phyloP scores from a whole-genome alignment of 2,888 invertebrate genomes.

The Cerceris ruficornis region DNA sequence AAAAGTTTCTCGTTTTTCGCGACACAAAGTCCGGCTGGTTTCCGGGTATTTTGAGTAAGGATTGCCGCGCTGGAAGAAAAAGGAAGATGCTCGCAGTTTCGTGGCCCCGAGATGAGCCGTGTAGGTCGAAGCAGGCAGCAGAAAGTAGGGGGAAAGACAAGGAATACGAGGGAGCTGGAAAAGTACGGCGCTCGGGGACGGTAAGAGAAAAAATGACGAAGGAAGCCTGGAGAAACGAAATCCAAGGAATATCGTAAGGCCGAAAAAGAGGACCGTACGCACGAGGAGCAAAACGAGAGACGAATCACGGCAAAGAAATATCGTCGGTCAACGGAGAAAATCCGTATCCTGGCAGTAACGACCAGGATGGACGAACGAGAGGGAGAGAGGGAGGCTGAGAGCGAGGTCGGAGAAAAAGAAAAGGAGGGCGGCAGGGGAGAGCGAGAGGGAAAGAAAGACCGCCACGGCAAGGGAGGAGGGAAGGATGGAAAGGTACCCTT shows the following conservation, averaged over 20 bases:
- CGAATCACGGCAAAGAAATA: conserved; percentile 74
- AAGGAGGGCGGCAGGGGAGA: conserved; percentile 5
- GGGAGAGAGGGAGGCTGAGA: conserved; percentile 19
- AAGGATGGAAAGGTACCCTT: conserved; percentile 72
- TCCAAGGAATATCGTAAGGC: conserved; percentile 54
- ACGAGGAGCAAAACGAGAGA: conserved; percentile 59
- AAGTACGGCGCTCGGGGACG: conserved; percentile 23
- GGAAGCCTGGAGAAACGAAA: conserved; percentile 51
- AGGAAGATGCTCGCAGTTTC: neutral
- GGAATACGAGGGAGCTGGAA: neutral
- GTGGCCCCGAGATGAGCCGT: too few relatives aligned
- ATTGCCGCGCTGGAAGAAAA: conserved; percentile 24
- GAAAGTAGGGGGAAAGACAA: too few relatives aligned
- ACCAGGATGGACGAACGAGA: conserved; percentile 70
- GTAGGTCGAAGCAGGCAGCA: too few relatives aligned
- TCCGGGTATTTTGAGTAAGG: conserved; percentile 49
- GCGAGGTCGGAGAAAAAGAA: conserved; percentile 15
- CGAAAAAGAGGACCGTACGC: conserved; percentile 40
- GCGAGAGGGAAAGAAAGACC: neutral
- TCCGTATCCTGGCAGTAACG: conserved; percentile 81
- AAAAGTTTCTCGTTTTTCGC: conserved; percentile 38
- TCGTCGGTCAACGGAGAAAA: conserved; percentile 75
- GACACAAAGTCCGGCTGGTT: conserved; percentile 20
- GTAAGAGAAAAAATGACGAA: conserved; percentile 34
- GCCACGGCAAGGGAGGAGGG: conserved; percentile 11